Evolutionary conservation across 2,113 vertebrate genomes (phyloP).

Genomic region (Geococcyx californianus): DNA sequence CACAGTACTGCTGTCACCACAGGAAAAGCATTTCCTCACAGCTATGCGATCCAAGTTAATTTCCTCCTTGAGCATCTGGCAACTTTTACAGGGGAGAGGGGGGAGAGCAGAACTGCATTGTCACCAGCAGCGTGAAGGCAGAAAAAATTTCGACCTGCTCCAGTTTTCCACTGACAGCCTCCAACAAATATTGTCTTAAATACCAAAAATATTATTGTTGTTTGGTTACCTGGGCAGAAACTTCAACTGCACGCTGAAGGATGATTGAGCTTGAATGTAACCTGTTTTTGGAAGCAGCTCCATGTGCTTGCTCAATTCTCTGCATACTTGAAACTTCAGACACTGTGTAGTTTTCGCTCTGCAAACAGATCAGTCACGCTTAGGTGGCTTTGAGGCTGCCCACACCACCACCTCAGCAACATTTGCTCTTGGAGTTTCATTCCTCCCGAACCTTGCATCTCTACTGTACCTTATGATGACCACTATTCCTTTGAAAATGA

Average conservation of each 20-base stretch:
- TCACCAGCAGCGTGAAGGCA: background rate
- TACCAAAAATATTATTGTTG: too few species aligned
- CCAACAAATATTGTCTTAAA: background rate
- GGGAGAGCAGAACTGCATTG: background rate
- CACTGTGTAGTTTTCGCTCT: slow-evolving; percentile 82
- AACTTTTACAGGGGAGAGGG: background rate
- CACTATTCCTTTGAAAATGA: background rate
- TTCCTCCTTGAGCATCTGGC: slow-evolving; percentile 55
- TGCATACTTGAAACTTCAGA: slow-evolving; percentile 87
- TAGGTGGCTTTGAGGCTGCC: background rate
- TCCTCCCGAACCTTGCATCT: background rate
- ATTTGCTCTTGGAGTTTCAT: background rate
- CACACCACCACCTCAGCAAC: background rate
- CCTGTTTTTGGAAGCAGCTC: slow-evolving; percentile 85
- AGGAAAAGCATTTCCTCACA: slow-evolving; percentile 15
- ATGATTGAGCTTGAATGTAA: slow-evolving; percentile 84
- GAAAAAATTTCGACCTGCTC: background rate
- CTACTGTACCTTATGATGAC: background rate
- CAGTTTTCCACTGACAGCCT: background rate
- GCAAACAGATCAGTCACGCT: background rate
- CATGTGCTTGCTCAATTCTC: slow-evolving; percentile 85
- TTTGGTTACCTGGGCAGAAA: slow-evolving; percentile 87
- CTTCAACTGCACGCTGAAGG: slow-evolving; percentile 83
- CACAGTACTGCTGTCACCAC: background rate
- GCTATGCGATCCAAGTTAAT: slow-evolving; percentile 42